phyloP scores from a whole-genome alignment of 2,797 vertebrate species.

The Mallotus villosus region DNA sequence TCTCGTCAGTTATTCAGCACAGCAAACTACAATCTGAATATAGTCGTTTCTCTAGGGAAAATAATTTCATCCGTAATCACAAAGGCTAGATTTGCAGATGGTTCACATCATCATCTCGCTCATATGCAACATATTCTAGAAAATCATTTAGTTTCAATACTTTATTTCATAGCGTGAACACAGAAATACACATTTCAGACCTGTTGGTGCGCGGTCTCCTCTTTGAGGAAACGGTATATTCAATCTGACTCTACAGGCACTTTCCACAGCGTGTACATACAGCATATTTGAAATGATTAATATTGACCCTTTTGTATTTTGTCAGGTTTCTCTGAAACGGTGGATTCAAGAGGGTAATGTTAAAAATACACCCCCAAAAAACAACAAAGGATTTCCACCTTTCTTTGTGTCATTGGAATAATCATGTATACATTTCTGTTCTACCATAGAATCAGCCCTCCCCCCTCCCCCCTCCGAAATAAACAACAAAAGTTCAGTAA shows the following conservation, averaged over 20 bases:
- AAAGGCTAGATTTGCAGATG: too few species aligned
- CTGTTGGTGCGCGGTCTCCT: slow-evolving; percentile 50
- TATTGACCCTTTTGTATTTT: not conserved
- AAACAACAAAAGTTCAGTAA: too few species aligned
- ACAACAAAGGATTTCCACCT: slow-evolving; percentile 23
- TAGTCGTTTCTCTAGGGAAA: not conserved
- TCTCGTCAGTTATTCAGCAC: slow-evolving; percentile 1
- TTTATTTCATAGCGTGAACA: slow-evolving; percentile 71
- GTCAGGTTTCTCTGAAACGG: slow-evolving; percentile 15
- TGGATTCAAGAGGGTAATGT: slow-evolving; percentile 25
- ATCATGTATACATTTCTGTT: slow-evolving; percentile 49
- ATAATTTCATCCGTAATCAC: not conserved
- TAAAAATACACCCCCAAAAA: slow-evolving; percentile 27
- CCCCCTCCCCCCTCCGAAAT: slow-evolving; percentile 43
- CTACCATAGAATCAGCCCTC: slow-evolving; percentile 59
- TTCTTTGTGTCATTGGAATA: slow-evolving; percentile 43
- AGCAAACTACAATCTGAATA: not conserved
- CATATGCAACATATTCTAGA: not conserved
- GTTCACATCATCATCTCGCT: not conserved
- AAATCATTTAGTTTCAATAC: slow-evolving; percentile 46
- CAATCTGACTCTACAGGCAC: slow-evolving; percentile 28
- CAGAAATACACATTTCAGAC: slow-evolving; percentile 55
- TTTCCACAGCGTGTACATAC: slow-evolving; percentile 16
- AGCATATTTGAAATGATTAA: slow-evolving; percentile 23
- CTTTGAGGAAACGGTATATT: slow-evolving; percentile 63